Percentiles rank a stretch among this genome's conserved stretches.
phyloP scores from a whole-genome alignment of 1,140 invertebrate genomes.

The Sinella curviseta region DNA sequence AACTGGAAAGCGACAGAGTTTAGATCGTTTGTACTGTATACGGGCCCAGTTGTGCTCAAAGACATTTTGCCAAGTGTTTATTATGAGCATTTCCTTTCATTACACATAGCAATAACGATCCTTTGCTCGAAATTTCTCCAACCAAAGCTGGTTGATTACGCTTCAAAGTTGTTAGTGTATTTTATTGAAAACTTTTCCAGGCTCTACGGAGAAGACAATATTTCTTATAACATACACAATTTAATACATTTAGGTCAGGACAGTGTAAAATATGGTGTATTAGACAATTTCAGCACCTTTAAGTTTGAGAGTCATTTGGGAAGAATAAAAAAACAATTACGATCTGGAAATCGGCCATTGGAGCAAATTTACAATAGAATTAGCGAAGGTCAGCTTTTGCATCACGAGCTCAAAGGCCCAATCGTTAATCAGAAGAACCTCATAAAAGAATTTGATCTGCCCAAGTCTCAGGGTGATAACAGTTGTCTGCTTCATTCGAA shows the following conservation, averaged over 20 bases:
- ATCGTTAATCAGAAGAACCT: neutral
- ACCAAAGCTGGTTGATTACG: neutral
- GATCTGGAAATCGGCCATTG: neutral
- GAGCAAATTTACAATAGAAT: slow-evolving; percentile 23
- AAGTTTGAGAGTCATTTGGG: slow-evolving; percentile 36
- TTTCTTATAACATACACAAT: slow-evolving; percentile 38
- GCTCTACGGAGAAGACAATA: slow-evolving; percentile 12
- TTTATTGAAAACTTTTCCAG: slow-evolving; percentile 19
- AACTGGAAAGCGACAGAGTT: slow-evolving; percentile 45
- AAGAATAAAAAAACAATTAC: slow-evolving; percentile 1
- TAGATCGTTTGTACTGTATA: slow-evolving; percentile 37
- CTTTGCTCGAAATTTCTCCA: slow-evolving; percentile 29
- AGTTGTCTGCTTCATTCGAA: neutral
- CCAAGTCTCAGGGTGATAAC: neutral
- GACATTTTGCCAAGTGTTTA: slow-evolving; percentile 19
- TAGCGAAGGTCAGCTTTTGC: neutral
- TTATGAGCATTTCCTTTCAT: slow-evolving; percentile 54
- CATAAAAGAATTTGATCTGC: neutral
- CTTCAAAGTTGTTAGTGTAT: neutral
- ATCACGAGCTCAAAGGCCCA: too few relatives aligned
- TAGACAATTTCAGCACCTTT: slow-evolving; percentile 41
- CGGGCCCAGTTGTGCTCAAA: slow-evolving; percentile 34
- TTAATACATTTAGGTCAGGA: slow-evolving; percentile 39
- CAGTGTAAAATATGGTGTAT: slow-evolving; percentile 17
- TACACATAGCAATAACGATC: slow-evolving; percentile 52